phyloP scores from a whole-genome alignment of 2,797 vertebrate species.

The Leptodactylus fallax region DNA sequence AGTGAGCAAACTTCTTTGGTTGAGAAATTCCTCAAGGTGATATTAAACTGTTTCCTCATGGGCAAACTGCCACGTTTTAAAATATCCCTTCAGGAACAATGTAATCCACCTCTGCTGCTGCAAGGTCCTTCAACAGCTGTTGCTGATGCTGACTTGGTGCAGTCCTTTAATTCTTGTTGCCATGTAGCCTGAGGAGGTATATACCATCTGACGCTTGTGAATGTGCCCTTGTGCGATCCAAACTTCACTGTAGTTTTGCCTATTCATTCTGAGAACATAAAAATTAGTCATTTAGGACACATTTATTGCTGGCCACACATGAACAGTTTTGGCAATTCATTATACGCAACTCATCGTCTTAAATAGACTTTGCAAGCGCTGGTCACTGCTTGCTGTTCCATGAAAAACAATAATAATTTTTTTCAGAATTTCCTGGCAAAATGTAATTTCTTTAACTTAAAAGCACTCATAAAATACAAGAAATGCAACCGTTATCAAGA shows the following conservation, averaged over 20 bases:
- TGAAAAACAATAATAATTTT: background rate
- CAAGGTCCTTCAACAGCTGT: slow-evolving; percentile 60
- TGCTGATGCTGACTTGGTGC: slow-evolving; percentile 48
- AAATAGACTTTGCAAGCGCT: background rate
- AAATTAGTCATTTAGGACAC: background rate
- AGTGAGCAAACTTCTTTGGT: slow-evolving; percentile 57
- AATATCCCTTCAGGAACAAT: slow-evolving; percentile 62
- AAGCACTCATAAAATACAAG: background rate
- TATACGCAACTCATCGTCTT: background rate
- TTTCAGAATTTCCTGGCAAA: slow-evolving; percentile 10
- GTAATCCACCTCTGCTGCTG: slow-evolving; percentile 60
- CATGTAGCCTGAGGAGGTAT: slow-evolving; percentile 51
- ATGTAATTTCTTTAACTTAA: background rate
- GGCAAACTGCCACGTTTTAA: slow-evolving; percentile 60
- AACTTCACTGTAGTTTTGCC: slow-evolving; percentile 34
- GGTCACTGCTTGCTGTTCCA: slow-evolving; percentile 23
- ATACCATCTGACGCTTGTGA: slow-evolving; percentile 50
- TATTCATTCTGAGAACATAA: slow-evolving; percentile 6
- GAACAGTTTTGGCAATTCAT: background rate
- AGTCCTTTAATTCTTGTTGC: slow-evolving; percentile 48
- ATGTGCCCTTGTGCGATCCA: slow-evolving; percentile 47
- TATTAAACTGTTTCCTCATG: slow-evolving; percentile 60
- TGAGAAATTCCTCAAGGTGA: slow-evolving; percentile 62
- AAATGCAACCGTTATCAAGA: slow-evolving; percentile 12
- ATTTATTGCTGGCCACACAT: background rate